Percentiles rank a stretch among this genome's conserved stretches.
Conservation (phyloP, 2,797 vertebrate species). For the Anguilla megastoma region DNA sequence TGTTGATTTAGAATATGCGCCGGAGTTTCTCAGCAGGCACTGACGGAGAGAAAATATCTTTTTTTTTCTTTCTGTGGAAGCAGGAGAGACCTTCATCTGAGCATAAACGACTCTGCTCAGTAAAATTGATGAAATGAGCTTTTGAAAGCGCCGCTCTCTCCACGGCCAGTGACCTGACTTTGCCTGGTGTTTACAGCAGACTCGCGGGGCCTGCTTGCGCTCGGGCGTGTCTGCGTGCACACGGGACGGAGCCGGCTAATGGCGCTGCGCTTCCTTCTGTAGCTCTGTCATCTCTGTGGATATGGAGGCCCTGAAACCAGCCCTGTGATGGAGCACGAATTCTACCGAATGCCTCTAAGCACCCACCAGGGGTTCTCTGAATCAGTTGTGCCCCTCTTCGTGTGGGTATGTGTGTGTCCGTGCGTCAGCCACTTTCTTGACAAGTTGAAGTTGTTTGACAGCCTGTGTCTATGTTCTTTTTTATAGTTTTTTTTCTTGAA, state of each 20-base stretch:
- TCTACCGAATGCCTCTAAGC: no score
- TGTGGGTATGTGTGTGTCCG: no score
- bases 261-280: not conserved
- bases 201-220: not conserved
- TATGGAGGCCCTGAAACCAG: not conserved
- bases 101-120: not conserved
- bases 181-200: not conserved
- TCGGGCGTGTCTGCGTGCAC: not conserved
- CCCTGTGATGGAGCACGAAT: no score
- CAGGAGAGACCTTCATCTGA: not conserved
- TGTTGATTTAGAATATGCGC: not conserved
- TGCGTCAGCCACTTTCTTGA: no score
- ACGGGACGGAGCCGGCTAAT: not conserved
- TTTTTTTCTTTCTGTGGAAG: not conserved
- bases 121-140: not conserved
- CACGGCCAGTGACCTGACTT: not conserved
- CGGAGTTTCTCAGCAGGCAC: not conserved
- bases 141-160: not conserved
- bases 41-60: not conserved
- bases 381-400: no score
- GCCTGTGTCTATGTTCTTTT: no score
- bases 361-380: no score
- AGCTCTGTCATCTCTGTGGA: not conserved
- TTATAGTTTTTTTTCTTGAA: no score
- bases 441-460: no score